Evolutionary conservation across 2,113 vertebrate species (phyloP).

Genomic region (Lipophrys pholis): DNA sequence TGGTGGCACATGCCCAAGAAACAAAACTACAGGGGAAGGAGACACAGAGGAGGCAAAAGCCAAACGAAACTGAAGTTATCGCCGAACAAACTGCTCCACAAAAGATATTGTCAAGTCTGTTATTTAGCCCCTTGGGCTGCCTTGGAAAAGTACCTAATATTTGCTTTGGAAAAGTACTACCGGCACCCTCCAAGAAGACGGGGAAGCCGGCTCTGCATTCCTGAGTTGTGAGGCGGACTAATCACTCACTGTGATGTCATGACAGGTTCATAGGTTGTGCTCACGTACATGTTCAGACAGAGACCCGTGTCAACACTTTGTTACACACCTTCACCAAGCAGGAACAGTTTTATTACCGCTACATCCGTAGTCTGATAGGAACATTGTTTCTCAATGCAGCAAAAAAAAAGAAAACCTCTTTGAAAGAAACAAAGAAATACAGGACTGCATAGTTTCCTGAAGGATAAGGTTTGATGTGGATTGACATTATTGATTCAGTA

Average conservation of each 20-base stretch:
- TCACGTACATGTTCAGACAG: slow-evolving; percentile 61
- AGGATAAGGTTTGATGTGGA: no score
- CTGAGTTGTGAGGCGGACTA: slow-evolving; percentile 56
- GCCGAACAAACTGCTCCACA: not conserved
- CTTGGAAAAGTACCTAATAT: slow-evolving; percentile 42
- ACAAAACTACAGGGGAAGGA: slow-evolving; percentile 1
- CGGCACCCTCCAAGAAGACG: slow-evolving; percentile 21
- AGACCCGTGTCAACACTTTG: slow-evolving; percentile 47
- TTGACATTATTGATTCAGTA: no score
- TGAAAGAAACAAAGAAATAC: no score
- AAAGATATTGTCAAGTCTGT: not conserved
- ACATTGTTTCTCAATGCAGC: slow-evolving; percentile 33
- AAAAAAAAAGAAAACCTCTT: no score
- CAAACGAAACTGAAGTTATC: not conserved
- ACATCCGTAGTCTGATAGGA: slow-evolving; percentile 10
- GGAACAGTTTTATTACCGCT: slow-evolving; percentile 31
- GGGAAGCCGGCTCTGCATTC: slow-evolving; percentile 74
- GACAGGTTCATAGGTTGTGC: slow-evolving; percentile 61
- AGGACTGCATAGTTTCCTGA: no score
- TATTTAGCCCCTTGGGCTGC: slow-evolving; percentile 1
- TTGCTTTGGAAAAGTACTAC: slow-evolving; percentile 68
- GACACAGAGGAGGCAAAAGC: not conserved
- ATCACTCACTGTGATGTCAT: slow-evolving; percentile 68
- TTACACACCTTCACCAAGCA: slow-evolving; percentile 51
- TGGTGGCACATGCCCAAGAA: slow-evolving; percentile 22